Conservation (phyloP, 1,140 invertebrate species). For the Macrobrachium nipponense region DNA sequence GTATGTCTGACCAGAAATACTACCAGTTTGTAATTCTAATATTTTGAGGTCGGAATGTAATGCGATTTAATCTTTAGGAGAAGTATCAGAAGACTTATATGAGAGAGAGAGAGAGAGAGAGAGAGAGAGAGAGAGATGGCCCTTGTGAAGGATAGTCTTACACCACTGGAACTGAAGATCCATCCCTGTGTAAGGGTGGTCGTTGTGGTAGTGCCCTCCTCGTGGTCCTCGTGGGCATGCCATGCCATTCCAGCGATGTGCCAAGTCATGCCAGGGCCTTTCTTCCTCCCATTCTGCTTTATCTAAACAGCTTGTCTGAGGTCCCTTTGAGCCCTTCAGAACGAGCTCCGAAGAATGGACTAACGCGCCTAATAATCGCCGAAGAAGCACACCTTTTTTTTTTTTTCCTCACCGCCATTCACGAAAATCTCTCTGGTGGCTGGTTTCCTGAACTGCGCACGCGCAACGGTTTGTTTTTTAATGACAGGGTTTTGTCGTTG, state of each 20-base stretch:
- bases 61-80: too few relatives aligned
- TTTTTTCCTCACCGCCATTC: too few relatives aligned
- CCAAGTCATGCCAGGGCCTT: conserved; percentile 16
- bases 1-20: too few relatives aligned
- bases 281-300: conserved; percentile 17
- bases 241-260: conserved; percentile 17
- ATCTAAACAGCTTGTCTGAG: conserved; percentile 35
- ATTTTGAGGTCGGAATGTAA: too few relatives aligned
- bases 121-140: not conserved
- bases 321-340: conserved; percentile 23
- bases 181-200: not conserved
- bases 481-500: too few relatives aligned
- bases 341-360: conserved; percentile 22
- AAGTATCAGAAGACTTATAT: not conserved
- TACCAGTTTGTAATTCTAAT: too few relatives aligned
- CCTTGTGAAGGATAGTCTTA: not conserved
- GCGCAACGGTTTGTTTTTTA: too few relatives aligned
- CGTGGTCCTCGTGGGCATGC: not conserved
- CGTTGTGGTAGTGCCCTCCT: not conserved
- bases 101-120: conserved; percentile 22
- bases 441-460: too few relatives aligned
- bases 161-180: too few relatives aligned
- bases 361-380: conserved; percentile 37
- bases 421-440: too few relatives aligned
- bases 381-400: conserved; percentile 16